These are phyloP conservation scores for Bradypodion ventrale DNA, from an alignment of 2,797 vertebrate species.

Conservation along the genomic window DNA sequence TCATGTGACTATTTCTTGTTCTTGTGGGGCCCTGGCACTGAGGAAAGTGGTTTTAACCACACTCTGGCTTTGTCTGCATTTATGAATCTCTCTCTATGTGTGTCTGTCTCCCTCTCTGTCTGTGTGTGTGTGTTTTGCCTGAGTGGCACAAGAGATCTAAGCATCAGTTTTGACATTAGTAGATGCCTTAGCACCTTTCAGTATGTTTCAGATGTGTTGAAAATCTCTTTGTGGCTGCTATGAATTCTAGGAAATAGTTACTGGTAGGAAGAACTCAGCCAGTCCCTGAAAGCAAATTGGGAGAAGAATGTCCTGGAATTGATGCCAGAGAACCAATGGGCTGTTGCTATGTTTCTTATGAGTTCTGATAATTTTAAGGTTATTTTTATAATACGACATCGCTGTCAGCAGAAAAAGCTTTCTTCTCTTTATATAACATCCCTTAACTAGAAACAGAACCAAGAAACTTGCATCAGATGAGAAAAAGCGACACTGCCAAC, in stretches of 20 bases:
- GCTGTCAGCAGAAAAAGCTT: constrained; percentile 4
- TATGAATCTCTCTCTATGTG: neutral
- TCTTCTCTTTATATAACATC: constrained; percentile 27
- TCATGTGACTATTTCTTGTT: constrained; percentile 2
- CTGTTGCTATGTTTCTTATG: constrained; percentile 12
- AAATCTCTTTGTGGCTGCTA: neutral
- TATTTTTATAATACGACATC: neutral
- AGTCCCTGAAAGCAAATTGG: neutral
- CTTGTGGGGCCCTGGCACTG: neutral
- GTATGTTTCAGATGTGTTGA: fast-evolving
- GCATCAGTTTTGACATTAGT: neutral
- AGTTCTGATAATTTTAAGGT: neutral
- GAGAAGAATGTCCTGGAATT: neutral
- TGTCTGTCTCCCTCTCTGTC: neutral
- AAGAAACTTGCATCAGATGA: constrained; percentile 15
- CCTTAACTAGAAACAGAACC: constrained; percentile 41
- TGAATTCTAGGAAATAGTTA: neutral
- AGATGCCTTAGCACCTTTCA: neutral
- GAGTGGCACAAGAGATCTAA: neutral
- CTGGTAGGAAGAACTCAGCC: neutral
- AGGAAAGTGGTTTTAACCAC: neutral
- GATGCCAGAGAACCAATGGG: constrained; percentile 6
- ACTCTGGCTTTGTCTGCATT: constrained; percentile 1
- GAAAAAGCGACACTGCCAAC: neutral
- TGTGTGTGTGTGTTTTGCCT: neutral